Percentiles rank a stretch among this genome's conserved stretches.
Conservation (phyloP, 2,113 vertebrate genomes). For the Rhagologus leucostigma region DNA sequence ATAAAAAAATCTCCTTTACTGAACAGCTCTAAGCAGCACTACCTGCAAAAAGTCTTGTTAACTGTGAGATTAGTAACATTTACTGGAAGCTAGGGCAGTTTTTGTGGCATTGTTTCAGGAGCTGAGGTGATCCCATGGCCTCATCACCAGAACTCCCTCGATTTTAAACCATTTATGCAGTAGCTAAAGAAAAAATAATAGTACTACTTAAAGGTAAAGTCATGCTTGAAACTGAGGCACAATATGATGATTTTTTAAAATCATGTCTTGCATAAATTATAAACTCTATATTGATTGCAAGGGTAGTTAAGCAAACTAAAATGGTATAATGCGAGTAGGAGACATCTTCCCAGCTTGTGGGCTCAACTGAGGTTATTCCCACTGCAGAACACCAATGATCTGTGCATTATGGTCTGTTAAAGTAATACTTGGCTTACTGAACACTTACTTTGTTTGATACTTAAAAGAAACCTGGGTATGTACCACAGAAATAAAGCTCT, state of each 20-base stretch:
- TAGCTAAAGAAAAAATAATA: neutral
- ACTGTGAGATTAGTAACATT: neutral
- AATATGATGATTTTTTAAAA: neutral
- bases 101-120: neutral
- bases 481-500: neutral
- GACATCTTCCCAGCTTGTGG: neutral
- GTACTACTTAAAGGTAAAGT: neutral
- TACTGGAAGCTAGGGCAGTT: neutral
- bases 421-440: neutral
- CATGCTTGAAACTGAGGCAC: neutral
- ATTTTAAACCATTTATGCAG: neutral
- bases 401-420: slow-evolving; percentile 2
- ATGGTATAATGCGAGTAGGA: neutral
- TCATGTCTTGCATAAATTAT: neutral
- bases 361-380: neutral
- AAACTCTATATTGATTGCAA: neutral
- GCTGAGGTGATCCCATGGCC: neutral
- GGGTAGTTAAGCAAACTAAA: slow-evolving; percentile 3
- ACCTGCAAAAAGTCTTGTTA: neutral
- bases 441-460: neutral
- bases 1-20: neutral
- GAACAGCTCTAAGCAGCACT: neutral
- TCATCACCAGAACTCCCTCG: neutral
- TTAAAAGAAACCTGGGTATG: neutral
- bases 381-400: neutral